Base-by-base conservation (phyloP, 2,888 invertebrate species). In the Mesodorylaimus sp. region DNA sequence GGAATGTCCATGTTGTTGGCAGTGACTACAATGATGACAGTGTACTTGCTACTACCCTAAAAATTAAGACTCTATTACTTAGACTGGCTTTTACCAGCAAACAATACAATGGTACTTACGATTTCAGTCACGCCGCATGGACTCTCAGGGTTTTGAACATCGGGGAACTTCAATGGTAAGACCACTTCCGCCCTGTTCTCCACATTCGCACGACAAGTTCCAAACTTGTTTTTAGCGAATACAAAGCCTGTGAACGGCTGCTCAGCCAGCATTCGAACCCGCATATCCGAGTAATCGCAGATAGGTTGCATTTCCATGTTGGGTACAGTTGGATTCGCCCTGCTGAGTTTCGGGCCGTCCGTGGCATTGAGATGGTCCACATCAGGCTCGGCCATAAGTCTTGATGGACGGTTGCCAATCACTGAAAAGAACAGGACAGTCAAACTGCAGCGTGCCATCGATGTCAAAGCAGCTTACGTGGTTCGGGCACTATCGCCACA, bases 201-300 rank as follows among this genome's bases (percentile, higher is more conserved):
- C 13, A 44, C 24, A 24, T 44, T 21, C 7, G n/a, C 23, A 7
- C 10, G 7, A 32, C 49, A 50, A 3, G 37, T 38, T 7, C 28
- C 23, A 23, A 50, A 50, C 16, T 45, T 36, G 44, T 50, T 50
- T 24, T 45, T 50, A 26, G 50, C 50, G 26, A 50, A 50, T 10
- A 50, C 27, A n/a, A 23, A 47, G 21, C 47, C 47, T 2, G 27
- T 45, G 45, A 45, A 45, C 7, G 27, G 45, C 27, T 5, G 23
- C 26, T 7, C 3, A 3, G 45, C 26, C 3, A 5, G 2, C 7
- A 27, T 23, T 21, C 26, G 7, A 3, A 27, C 45, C 3, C 29
- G 3, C 45, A 45, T 45, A 5, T 3, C 2, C 16, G 28, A 21
- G 28, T 45, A 45, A 16, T 28, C 7, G 23, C 45, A 45, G 27